Evolutionary conservation across 2,113 vertebrate species (phyloP), one percentile per base, ranked within the genome.

Genomic region (Oreochromis aureus): DNA sequence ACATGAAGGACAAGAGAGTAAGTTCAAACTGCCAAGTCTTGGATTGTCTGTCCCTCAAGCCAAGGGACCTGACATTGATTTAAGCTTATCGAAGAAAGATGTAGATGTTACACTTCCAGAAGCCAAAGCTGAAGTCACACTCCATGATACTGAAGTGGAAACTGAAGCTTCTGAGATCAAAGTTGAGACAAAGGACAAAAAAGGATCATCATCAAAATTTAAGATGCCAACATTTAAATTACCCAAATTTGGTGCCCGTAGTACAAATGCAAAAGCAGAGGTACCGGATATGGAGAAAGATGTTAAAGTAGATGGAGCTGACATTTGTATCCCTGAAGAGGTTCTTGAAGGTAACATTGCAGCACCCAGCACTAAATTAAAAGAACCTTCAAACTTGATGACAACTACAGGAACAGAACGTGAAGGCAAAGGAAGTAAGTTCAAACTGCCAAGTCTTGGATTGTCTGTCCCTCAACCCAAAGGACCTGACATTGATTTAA

Each of bases 21-120:
- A 89, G 76, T 89, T 91, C 8, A 93, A 92, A 85, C 6, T 91
- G 59, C 71, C 92, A 81, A 88, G 24, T 5, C 13, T 94, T 39
- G 92, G 86, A 11, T n/a, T 91, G 0, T 39, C 86, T 5, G 30
- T 69, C 53, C 78, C 69, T n/a, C 30, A 85, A 34, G 8, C 34
- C 1, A 83, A 87, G 58, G 53, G 44, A 2, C 41, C 80, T 48
- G 85, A 86, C 3, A 30, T 83, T 41, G 53, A 92, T 58, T 55
- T 88, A 12, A 83, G 41, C 15, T 19, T 71, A 22, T 82, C 83
- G 32, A 86, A 90, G 48, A 83, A 83, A 48, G 80, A 90, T 3
- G 4, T 15, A 51, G 41, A 90, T 6, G 15, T 84, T 10, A 78
- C 83, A 44, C 24, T 89, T 10, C 83, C 83, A 36, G 46, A 81